Evolutionary conservation across 2,888 invertebrate genomes (phyloP).

Genomic region (Lottia scabra): DNA sequence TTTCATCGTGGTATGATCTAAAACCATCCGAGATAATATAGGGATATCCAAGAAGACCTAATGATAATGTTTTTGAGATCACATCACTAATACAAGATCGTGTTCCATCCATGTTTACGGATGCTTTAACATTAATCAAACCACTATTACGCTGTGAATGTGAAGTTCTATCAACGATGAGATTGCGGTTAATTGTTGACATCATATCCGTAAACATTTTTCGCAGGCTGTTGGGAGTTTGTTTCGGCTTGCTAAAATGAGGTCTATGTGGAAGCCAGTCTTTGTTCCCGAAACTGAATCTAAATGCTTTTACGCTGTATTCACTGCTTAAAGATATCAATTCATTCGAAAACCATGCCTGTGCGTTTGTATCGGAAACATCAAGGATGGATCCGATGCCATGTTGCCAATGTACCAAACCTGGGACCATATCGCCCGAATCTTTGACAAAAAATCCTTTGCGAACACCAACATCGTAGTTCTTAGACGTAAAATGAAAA

Average conservation of each 20-base stretch:
- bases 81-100: constrained; percentile 80
- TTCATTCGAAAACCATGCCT: constrained; percentile 79
- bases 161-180: constrained; percentile 47
- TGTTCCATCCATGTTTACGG: constrained; percentile 84
- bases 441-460: constrained; percentile 48
- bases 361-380: constrained; percentile 84
- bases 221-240: constrained; percentile 35
- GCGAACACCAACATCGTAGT: constrained; percentile 83
- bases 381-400: constrained; percentile 82
- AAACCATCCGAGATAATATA: constrained; percentile 93
- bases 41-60: constrained; percentile 83
- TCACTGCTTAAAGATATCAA: constrained; percentile 76
- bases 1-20: constrained; percentile 70
- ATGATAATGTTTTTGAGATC: constrained; percentile 80
- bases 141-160: constrained; percentile 84
- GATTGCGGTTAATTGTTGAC: constrained; percentile 31
- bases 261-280: constrained; percentile 60
- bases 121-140: constrained; percentile 81
- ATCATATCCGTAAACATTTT: constrained; percentile 41
- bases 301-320: constrained; percentile 86
- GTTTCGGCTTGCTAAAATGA: constrained; percentile 27
- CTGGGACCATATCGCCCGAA: constrained; percentile 70
- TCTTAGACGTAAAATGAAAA: constrained; percentile 66
- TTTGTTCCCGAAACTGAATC: constrained; percentile 80
- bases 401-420: constrained; percentile 74